Conservation (phyloP, 2,797 vertebrate genomes). For the Eremophila alpestris region DNA sequence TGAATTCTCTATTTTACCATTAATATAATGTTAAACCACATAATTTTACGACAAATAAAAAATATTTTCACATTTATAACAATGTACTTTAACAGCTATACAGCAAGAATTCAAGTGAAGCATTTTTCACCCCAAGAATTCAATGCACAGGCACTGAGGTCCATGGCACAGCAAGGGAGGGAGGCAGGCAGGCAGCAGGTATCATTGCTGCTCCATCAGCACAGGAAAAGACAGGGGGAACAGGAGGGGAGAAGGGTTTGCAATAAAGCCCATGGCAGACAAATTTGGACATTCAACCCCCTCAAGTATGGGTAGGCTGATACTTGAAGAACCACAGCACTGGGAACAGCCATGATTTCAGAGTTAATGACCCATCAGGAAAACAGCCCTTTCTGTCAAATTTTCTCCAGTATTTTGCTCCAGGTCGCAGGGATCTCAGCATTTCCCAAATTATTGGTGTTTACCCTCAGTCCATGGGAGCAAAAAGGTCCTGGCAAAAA, state of each 20-base stretch:
- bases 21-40: background rate
- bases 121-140: background rate
- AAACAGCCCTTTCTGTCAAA: background rate
- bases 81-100: rapidly evolving
- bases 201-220: background rate
- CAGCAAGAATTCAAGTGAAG: background rate
- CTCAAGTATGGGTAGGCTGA: rapidly evolving
- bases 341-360: rapidly evolving
- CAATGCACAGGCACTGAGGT: background rate
- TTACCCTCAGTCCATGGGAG: background rate
- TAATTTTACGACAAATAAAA: background rate
- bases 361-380: background rate
- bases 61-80: background rate
- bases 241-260: background rate
- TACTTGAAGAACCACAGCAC: rapidly evolving
- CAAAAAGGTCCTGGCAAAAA: background rate
- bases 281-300: background rate
- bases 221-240: background rate
- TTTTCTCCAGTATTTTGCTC: rapidly evolving
- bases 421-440: background rate
- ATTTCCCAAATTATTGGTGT: background rate
- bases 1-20: background rate
- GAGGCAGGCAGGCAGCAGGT: background rate
- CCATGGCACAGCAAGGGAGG: rapidly evolving
- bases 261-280: background rate